A percentile compares a stretch with the other conserved stretches of the same genome.
phyloP scores from a whole-genome alignment of 2,797 vertebrate genomes.

The Poeciliopsis paucimaculata region DNA sequence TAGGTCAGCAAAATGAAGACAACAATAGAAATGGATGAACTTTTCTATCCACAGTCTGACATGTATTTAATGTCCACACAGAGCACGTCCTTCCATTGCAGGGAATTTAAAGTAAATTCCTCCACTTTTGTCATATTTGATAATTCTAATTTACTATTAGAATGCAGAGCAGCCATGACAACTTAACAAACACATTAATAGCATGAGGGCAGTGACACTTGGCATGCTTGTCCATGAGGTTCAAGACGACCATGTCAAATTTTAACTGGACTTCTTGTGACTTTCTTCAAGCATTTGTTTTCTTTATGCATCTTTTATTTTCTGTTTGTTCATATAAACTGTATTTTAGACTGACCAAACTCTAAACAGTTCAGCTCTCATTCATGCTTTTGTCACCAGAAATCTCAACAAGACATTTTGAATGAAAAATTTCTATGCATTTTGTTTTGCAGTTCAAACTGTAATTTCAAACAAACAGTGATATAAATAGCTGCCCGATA shows the following conservation, averaged over 20 bases:
- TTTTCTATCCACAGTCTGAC: background rate
- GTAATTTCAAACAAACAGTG: background rate
- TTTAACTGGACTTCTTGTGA: background rate
- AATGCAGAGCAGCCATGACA: background rate
- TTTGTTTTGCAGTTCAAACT: background rate
- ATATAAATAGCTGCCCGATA: background rate
- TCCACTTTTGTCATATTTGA: background rate
- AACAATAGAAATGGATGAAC: background rate
- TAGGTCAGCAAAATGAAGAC: background rate
- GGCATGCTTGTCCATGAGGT: background rate
- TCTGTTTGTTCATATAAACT: background rate
- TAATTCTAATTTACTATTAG: background rate
- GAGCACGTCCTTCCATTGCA: background rate
- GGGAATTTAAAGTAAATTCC: background rate
- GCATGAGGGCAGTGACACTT: background rate
- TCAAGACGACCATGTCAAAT: background rate
- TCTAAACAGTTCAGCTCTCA: background rate
- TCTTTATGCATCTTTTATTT: background rate
- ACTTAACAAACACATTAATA: background rate
- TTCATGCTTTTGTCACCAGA: background rate
- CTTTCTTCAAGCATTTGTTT: background rate
- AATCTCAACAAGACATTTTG: background rate
- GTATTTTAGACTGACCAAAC: background rate
- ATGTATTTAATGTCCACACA: background rate
- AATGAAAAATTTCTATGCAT: background rate